Evolutionary conservation across 2,797 vertebrate species (phyloP).

Genomic region (Siniperca undulata): DNA sequence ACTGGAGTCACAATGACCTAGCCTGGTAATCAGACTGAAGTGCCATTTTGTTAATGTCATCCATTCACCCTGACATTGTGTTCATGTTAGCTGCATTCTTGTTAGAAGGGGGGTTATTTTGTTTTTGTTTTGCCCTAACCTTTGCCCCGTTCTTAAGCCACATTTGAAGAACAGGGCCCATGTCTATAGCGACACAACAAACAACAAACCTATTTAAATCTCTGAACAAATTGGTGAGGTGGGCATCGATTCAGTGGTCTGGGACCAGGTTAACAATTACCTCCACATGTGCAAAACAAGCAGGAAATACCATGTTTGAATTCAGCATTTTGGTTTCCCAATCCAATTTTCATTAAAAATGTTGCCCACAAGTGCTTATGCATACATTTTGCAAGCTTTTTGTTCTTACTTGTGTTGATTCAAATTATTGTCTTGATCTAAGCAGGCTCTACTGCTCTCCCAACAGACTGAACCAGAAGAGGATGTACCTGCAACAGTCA

Average conservation of each 20-base stretch:
- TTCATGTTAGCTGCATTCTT: slow-evolving; percentile 8
- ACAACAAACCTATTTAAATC: background rate
- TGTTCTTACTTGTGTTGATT: slow-evolving; percentile 1
- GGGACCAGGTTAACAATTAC: background rate
- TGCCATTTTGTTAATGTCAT: background rate
- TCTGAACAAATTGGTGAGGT: background rate
- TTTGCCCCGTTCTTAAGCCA: no score
- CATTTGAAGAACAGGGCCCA: no score
- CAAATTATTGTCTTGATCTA: slow-evolving; percentile 14
- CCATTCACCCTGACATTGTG: background rate
- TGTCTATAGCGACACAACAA: background rate
- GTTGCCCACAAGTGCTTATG: background rate
- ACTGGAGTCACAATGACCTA: background rate
- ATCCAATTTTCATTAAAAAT: background rate
- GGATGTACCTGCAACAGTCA: slow-evolving; percentile 96
- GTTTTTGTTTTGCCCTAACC: background rate
- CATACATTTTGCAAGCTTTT: background rate
- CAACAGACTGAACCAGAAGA: slow-evolving; percentile 94
- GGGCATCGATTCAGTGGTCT: background rate
- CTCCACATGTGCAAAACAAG: background rate
- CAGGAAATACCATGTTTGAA: slow-evolving; percentile 10
- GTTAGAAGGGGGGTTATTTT: background rate
- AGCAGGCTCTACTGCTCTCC: slow-evolving; percentile 36
- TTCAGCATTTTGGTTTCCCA: background rate
- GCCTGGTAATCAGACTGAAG: background rate